Evolutionary conservation across 2,113 vertebrate genomes (phyloP).

Genomic region (Leucosticte australis): DNA sequence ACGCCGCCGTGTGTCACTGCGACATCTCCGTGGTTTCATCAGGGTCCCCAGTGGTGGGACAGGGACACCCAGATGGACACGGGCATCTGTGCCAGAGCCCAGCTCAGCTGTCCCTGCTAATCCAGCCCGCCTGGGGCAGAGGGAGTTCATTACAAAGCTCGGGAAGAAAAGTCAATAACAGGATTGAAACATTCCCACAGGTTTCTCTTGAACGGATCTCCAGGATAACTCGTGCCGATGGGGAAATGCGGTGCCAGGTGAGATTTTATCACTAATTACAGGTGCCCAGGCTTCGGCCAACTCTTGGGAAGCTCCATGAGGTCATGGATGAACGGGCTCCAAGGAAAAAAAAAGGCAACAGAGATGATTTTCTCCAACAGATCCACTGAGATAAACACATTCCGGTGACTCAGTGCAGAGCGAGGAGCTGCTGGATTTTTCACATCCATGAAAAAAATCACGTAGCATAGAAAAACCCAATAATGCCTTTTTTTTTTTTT

Average conservation of each 20-base stretch:
- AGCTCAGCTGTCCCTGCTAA: not conserved
- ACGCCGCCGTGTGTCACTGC: accelerated
- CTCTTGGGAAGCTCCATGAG: not conserved
- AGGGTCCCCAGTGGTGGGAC: not conserved
- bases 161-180: conserved; percentile 12
- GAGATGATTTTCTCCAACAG: not conserved
- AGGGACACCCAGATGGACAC: not conserved
- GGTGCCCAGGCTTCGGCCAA: not conserved
- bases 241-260: not conserved
- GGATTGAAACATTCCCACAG: not conserved
- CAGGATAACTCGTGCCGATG: not conserved
- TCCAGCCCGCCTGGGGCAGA: not conserved
- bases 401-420: conserved; percentile 6
- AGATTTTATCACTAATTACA: not conserved
- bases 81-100: not conserved
- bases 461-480: not conserved
- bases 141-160: not conserved
- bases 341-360: not conserved
- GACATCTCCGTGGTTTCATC: accelerated
- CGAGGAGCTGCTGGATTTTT: not conserved
- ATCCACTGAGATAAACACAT: conserved; percentile 12
- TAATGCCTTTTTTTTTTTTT: not conserved
- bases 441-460: not conserved
- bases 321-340: not conserved
- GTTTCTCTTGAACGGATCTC: not conserved